These are phyloP conservation scores for Centropus bengalensis DNA, from an alignment of 2,113 vertebrate species.

Conservation along the genomic window DNA sequence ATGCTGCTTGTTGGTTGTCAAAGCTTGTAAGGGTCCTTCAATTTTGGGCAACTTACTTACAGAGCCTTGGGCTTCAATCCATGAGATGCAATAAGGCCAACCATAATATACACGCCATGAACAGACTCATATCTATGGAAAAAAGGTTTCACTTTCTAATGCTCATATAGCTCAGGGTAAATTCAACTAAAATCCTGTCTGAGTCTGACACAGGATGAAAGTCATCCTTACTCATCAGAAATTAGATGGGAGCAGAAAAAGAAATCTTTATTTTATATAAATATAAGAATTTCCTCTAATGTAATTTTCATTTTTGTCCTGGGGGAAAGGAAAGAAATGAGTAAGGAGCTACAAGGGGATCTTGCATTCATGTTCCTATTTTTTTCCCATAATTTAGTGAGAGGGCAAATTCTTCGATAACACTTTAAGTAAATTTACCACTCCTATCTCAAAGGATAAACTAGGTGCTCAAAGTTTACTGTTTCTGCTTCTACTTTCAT, in stretches of 20 bases:
- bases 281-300: constrained; percentile 60
- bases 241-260: constrained; percentile 71
- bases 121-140: constrained; percentile 37
- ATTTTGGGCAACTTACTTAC: constrained; percentile 24
- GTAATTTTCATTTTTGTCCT: constrained; percentile 57
- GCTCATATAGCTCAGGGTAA: constrained; percentile 67
- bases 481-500: background rate
- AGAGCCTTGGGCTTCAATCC: constrained; percentile 54
- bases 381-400: background rate
- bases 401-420: background rate
- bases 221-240: constrained; percentile 83
- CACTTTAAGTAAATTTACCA: background rate
- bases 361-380: background rate
- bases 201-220: constrained; percentile 71
- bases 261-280: constrained; percentile 65
- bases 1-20: constrained; percentile 55
- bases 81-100: constrained; percentile 56
- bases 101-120: constrained; percentile 42
- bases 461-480: background rate
- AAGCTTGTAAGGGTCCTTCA: constrained; percentile 56
- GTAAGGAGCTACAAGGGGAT: background rate
- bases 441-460: background rate
- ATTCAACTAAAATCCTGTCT: constrained; percentile 50
- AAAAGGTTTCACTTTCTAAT: constrained; percentile 57
- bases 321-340: constrained; percentile 38